Percentiles rank a stretch among this genome's conserved stretches.
phyloP scores from a whole-genome alignment of 2,888 invertebrate species.

The Drosophila seclusa region DNA sequence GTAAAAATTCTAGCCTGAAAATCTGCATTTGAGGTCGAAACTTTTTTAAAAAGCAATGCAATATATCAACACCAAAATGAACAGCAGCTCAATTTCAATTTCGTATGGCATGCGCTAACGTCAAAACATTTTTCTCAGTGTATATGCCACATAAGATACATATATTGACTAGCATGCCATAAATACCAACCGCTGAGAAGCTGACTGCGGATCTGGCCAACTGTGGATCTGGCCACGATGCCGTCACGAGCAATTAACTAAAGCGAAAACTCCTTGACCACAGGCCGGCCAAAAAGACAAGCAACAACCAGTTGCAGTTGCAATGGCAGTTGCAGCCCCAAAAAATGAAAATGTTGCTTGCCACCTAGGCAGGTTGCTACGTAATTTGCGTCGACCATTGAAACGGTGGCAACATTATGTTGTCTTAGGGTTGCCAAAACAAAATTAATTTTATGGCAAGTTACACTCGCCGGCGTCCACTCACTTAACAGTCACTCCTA shows the following conservation, averaged over 20 bases:
- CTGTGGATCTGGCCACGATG: constrained; percentile 30
- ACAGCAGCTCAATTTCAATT: neutral
- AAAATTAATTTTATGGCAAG: constrained; percentile 65
- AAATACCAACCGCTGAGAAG: constrained; percentile 48
- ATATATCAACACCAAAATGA: neutral
- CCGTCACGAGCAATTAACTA: constrained; percentile 79
- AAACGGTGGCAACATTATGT: constrained; percentile 61
- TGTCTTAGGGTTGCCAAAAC: constrained; percentile 61
- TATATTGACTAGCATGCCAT: constrained; percentile 50
- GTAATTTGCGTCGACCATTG: constrained; percentile 50
- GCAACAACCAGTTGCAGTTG: constrained; percentile 26
- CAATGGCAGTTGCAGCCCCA: constrained; percentile 14
- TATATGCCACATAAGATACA: constrained; percentile 37
- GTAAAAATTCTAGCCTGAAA: no score
- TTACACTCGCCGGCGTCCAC: constrained; percentile 32
- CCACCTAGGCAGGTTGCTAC: constrained; percentile 33
- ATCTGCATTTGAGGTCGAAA: no score
- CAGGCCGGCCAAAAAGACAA: constrained; percentile 40
- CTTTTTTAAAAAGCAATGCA: neutral
- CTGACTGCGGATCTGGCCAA: constrained; percentile 6
- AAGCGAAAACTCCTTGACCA: constrained; percentile 78
- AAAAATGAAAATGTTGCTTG: constrained; percentile 25
- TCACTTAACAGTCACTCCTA: constrained; percentile 35
- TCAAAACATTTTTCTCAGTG: constrained; percentile 34
- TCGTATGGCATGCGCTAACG: neutral